A percentile compares a stretch with the other conserved stretches of the same genome.
Conservation (phyloP, 2,888 invertebrate genomes). For the Amitus sp. region DNA sequence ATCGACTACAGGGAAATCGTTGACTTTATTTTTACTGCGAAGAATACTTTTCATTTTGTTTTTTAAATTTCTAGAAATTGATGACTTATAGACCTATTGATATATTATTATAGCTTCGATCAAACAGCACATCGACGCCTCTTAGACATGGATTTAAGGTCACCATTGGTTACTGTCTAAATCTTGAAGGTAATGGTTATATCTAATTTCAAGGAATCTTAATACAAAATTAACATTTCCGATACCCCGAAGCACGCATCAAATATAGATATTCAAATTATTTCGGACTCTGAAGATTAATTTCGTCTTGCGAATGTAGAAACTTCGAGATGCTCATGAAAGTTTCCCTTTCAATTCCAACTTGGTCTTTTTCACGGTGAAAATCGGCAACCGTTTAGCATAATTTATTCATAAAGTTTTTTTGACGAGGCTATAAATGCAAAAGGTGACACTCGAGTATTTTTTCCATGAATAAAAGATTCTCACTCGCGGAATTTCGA, state of each 20-base stretch:
- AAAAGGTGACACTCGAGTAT: background rate
- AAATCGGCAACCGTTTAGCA: background rate
- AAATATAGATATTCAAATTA: too few relatives aligned
- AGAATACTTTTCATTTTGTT: too few relatives aligned
- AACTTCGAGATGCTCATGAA: background rate
- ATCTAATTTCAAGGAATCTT: background rate
- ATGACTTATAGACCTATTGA: background rate
- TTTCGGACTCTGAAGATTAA: background rate
- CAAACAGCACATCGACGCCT: slow-evolving; percentile 1
- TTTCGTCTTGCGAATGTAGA: background rate
- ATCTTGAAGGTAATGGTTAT: background rate
- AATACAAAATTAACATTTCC: background rate
- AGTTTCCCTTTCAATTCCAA: background rate
- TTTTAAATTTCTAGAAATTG: background rate
- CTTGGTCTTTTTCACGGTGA: too few relatives aligned
- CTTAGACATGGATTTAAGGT: background rate
- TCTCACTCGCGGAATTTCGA: too few relatives aligned
- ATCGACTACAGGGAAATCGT: background rate
- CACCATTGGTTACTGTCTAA: slow-evolving; percentile 2
- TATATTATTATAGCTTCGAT: background rate
- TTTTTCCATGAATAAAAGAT: background rate
- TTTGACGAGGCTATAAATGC: background rate
- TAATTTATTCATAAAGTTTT: slow-evolving; percentile 6
- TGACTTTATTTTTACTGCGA: background rate
- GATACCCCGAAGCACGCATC: background rate